Evolutionary conservation across 2,797 vertebrate genomes (phyloP).

Genomic region (Euthynnus affinis): DNA sequence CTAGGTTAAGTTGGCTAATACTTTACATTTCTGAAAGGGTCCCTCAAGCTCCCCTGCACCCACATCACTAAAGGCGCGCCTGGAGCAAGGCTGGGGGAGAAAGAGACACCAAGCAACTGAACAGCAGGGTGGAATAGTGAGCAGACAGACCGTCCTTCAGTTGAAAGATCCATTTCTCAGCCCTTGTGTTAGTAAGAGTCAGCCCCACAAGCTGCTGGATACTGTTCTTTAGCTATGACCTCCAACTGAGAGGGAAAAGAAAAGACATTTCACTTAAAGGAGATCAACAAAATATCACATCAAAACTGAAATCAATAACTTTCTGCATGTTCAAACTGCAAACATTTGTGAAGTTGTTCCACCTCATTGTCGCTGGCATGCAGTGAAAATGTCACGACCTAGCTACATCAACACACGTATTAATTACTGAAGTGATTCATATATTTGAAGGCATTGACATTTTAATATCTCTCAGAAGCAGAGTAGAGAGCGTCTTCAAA

Average conservation of each 20-base stretch:
- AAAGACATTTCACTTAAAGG: slow-evolving; percentile 21
- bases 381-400: slow-evolving; percentile 48
- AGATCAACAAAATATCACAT: slow-evolving; percentile 57
- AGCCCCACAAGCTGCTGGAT: slow-evolving; percentile 27
- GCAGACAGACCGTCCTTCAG: slow-evolving; percentile 28
- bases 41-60: slow-evolving; percentile 16
- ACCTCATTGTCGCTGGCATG: slow-evolving; percentile 5
- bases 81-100: slow-evolving; percentile 31
- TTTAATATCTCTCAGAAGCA: slow-evolving; percentile 39
- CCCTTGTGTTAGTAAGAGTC: slow-evolving; percentile 23
- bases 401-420: slow-evolving; percentile 31
- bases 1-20: slow-evolving; percentile 29
- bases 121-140: slow-evolving; percentile 22
- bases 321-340: slow-evolving; percentile 16
- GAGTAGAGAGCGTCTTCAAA: not conserved
- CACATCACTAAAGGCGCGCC: slow-evolving; percentile 24
- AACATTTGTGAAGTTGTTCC: slow-evolving; percentile 28
- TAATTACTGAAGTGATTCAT: slow-evolving; percentile 50
- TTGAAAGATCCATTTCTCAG: slow-evolving; percentile 49
- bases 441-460: slow-evolving; percentile 36
- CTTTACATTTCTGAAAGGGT: slow-evolving; percentile 46
- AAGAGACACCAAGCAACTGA: slow-evolving; percentile 16
- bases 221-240: slow-evolving; percentile 46
- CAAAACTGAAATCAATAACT: slow-evolving; percentile 44
- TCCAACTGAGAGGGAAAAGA: slow-evolving; percentile 12